Evolutionary conservation across 2,888 invertebrate genomes (phyloP), one percentile per base, ranked within the genome.

Genomic region (Hypolimnas misippus): DNA sequence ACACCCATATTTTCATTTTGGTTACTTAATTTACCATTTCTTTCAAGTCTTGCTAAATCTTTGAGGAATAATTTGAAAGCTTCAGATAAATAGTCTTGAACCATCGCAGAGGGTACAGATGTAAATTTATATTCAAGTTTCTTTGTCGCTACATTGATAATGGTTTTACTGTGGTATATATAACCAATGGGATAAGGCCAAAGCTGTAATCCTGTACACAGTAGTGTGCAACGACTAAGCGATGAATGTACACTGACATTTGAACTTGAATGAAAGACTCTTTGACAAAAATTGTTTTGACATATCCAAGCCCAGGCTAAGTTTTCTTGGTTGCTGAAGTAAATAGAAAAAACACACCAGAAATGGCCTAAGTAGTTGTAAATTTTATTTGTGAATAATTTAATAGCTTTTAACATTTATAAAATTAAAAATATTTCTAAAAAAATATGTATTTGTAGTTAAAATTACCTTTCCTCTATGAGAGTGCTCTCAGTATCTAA

Each of bases 131-230:
- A 91, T 64, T 93, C 89, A 0, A 95, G 75, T 65, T 93, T 93
- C 14, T 89, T 86, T 12, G 93, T 90, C 8, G 92, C 83, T 69
- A 95, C 89, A 25, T 92, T 86, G 12, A 94, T 86, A 6, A 94
- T 91, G 33, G 93, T 92, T 19, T 93, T 93, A 63, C 94, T 94
- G 25, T 94, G 93, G 31, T 90, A 82, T 0, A 94, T 93, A 57
- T 93, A 93, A 0, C 95, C 94, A n/a, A 95, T 95, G 1, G 96
- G 96, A 73, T 93, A 93, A 0, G 96, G 96, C 96, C 96, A 96
- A 0, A 96, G 83, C 68, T 95, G 94, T 3, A 93, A 93, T 14
- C 93, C 93, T 57, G 94, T 95, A 77, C 96, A 96, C 2, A 95
- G 85, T 78, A 96, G 94, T 55, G 93, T 93, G 79, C 96, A 96